Evolutionary conservation across 2,113 vertebrate genomes (phyloP).

Genomic region (Athene cunicularia): DNA sequence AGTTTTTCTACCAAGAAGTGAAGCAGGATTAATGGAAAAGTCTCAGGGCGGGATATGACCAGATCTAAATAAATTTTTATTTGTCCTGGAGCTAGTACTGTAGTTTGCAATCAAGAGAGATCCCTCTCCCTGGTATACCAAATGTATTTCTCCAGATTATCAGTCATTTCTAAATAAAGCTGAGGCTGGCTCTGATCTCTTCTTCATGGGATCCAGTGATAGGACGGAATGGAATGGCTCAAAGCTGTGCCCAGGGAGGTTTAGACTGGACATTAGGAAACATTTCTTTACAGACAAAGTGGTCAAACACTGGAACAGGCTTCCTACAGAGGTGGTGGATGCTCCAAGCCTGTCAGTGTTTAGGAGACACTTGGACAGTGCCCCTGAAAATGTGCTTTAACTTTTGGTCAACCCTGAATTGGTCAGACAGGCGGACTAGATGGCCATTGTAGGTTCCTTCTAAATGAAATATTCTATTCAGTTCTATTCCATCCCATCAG

Average conservation of each 20-base stretch:
- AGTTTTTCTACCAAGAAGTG: not conserved
- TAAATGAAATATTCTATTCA: not conserved
- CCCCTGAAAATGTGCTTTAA: not conserved
- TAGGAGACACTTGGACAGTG: not conserved
- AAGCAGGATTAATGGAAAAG: not conserved
- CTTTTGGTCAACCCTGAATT: not conserved
- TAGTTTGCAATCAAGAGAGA: not conserved
- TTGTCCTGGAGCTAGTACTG: not conserved
- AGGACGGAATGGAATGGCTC: accelerated
- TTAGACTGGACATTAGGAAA: not conserved
- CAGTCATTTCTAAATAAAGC: not conserved
- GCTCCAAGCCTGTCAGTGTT: not conserved
- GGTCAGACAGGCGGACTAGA: not conserved
- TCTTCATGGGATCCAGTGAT: not conserved
- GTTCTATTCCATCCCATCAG: no score
- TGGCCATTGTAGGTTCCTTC: not conserved
- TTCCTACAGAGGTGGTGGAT: not conserved
- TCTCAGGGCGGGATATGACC: not conserved
- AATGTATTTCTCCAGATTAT: not conserved
- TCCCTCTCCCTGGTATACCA: not conserved
- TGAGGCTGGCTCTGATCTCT: not conserved
- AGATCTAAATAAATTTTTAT: not conserved
- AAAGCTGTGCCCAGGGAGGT: not conserved
- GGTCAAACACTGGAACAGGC: not conserved
- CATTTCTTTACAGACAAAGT: not conserved